Evolutionary conservation across 2,113 vertebrate species (phyloP).

Genomic region (Mastomys coucha): DNA sequence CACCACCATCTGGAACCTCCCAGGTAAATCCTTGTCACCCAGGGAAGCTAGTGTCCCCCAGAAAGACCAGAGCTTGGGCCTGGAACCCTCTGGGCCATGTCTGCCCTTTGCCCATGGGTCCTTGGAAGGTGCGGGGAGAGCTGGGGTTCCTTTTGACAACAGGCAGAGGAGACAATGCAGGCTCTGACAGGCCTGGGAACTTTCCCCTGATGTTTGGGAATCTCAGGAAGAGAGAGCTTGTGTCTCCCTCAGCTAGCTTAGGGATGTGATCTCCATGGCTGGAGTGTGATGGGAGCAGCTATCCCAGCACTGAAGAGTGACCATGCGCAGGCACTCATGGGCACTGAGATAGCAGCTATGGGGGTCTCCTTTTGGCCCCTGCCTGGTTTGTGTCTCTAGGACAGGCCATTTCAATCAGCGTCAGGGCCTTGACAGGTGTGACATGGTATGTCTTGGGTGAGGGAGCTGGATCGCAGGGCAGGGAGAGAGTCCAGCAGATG

Average conservation of each 20-base stretch:
- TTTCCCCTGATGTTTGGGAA: neutral
- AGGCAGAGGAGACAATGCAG: neutral
- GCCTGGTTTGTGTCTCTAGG: neutral
- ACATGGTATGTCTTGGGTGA: neutral
- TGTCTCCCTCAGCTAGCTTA: neutral
- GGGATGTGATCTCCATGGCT: neutral
- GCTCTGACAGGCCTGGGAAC: neutral
- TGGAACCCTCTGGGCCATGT: neutral
- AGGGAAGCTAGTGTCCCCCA: neutral
- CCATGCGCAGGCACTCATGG: neutral
- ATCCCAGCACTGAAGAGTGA: neutral
- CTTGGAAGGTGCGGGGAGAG: neutral
- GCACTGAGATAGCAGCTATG: neutral
- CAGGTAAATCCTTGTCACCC: constrained; percentile 57
- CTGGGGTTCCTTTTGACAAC: neutral
- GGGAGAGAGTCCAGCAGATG: constrained; percentile 27
- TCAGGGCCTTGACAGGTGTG: neutral
- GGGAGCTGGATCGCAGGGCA: neutral
- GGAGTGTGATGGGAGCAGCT: neutral
- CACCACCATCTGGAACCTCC: neutral
- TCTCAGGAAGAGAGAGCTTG: neutral
- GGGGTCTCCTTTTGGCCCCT: neutral
- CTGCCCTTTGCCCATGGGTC: neutral
- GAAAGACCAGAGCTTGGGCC: neutral
- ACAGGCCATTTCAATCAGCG: neutral